Evolutionary conservation across 2,113 vertebrate species (phyloP), one percentile per base, ranked within the genome.

Genomic region (Ctenomys sociabilis): DNA sequence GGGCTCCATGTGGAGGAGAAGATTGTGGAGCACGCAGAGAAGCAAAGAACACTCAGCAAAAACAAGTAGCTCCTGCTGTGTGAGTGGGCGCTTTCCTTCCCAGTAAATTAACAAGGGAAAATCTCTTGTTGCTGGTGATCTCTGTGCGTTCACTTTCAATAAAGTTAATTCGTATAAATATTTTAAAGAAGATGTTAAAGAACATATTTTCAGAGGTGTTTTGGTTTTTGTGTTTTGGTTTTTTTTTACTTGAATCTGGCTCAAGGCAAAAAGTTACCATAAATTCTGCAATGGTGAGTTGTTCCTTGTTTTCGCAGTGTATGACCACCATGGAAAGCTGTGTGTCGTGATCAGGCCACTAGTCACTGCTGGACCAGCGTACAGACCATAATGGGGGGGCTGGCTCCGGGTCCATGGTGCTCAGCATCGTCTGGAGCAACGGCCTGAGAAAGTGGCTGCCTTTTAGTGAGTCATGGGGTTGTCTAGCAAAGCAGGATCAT

Each of bases 1-100:
- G 99, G 99, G 13, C 99, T 99, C 0, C 99, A 98, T 5, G 99
- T 99, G 94, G 99, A 99, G 80, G 99, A 99, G 96, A 99, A 99
- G 97, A 99, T 99, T 0, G 99, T 99, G 92, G 99, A 99, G 90
- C 99, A 99, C 0, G 99, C 98, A 0, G 99, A 99, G 97, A 99
- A 99, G 93, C 99, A 99, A 97, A 98, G 99, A 83, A 99, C 99
- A 0, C 99, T 99, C 43, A 81, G 99, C 97, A 99, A 98, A 95
- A 99, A 99, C 97, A 99, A 99, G 98, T 99, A 99, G 97, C 93
- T 93, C 11, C 45, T 12, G 13, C 93, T 45, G 0, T 32, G 28
- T 0, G 0, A 19, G 83, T 73, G 83, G 92, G 87, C 68, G 77
- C 17, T 93, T 94, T 95, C 93, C 72, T 88, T 96, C 84, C 57